A percentile compares a stretch with the other conserved stretches of the same genome.
Evolutionary conservation across 1,140 invertebrate species (phyloP).

Genomic region (Tigriopus japonicus): DNA sequence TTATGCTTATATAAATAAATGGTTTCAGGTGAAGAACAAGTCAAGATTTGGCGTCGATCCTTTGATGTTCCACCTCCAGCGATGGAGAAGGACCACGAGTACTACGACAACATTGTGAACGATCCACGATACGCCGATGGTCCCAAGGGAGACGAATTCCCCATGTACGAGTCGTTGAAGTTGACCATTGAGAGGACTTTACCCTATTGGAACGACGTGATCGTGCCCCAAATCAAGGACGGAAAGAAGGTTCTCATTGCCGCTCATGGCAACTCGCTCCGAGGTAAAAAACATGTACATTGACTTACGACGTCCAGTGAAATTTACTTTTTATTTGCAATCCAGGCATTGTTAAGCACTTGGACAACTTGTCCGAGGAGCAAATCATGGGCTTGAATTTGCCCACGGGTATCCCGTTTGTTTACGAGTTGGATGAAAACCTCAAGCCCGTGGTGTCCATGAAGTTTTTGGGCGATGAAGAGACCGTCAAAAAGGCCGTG

Average conservation of each 20-base stretch:
- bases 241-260: conserved; percentile 79
- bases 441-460: conserved; percentile 35
- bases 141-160: conserved; percentile 60
- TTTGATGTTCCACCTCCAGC: conserved; percentile 80
- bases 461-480: conserved; percentile 71
- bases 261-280: conserved; percentile 84
- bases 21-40: background rate
- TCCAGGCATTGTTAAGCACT: conserved; percentile 68
- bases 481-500: conserved; percentile 82
- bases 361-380: conserved; percentile 64
- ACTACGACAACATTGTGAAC: conserved; percentile 62
- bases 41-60: conserved; percentile 75
- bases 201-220: conserved; percentile 87
- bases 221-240: conserved; percentile 56
- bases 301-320: too few relatives aligned
- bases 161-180: conserved; percentile 78
- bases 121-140: conserved; percentile 54
- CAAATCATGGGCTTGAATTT: conserved; percentile 80
- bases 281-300: conserved; percentile 33
- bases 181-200: conserved; percentile 40
- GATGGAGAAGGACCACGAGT: conserved; percentile 60
- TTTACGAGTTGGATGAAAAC: conserved; percentile 78
- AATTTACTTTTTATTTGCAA: too few relatives aligned
- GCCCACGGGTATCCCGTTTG: conserved; percentile 82
- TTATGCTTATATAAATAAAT: background rate